Conservation (phyloP, 2,888 invertebrate genomes). For the Sturmia bella region DNA sequence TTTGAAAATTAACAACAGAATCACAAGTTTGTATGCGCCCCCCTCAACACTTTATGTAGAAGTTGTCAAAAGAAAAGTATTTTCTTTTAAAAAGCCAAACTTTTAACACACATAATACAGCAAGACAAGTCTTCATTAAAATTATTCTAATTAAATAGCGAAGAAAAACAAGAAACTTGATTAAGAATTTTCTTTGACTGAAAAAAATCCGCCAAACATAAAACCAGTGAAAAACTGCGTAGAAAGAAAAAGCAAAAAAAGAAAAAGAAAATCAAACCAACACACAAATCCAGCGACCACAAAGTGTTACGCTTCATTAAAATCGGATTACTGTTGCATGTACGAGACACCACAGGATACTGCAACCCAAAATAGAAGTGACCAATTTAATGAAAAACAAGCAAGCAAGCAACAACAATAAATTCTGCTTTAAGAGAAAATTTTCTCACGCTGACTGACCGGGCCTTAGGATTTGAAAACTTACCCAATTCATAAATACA, state of each 20-base stretch:
- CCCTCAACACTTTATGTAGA: too few relatives aligned
- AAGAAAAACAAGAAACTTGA: conserved; percentile 36
- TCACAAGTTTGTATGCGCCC: too few relatives aligned
- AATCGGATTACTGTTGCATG: conserved; percentile 79
- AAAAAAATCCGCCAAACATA: background rate
- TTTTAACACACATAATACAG: conserved; percentile 34
- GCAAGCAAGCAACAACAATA: background rate
- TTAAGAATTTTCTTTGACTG: conserved; percentile 13
- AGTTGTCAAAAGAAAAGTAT: conserved; percentile 30
- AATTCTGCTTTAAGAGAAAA: conserved; percentile 15
- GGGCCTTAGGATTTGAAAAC: conserved; percentile 49
- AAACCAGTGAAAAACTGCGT: background rate
- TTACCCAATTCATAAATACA: conserved; percentile 48
- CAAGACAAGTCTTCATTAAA: conserved; percentile 34
- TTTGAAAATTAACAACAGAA: too few relatives aligned
- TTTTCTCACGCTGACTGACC: conserved; percentile 79
- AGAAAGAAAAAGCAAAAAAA: conserved; percentile 1
- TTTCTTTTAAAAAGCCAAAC: conserved; percentile 38
- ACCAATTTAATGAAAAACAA: conserved; percentile 40
- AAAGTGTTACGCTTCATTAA: conserved; percentile 81
- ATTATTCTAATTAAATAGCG: conserved; percentile 14
- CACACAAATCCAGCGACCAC: conserved; percentile 74
- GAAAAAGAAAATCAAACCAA: conserved; percentile 29
- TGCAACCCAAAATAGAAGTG: conserved; percentile 63
- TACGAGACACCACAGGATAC: conserved; percentile 65